Evolutionary conservation across 92 coral and sea anemone species (phyloP).

Genomic region (Actinernus sp.): DNA sequence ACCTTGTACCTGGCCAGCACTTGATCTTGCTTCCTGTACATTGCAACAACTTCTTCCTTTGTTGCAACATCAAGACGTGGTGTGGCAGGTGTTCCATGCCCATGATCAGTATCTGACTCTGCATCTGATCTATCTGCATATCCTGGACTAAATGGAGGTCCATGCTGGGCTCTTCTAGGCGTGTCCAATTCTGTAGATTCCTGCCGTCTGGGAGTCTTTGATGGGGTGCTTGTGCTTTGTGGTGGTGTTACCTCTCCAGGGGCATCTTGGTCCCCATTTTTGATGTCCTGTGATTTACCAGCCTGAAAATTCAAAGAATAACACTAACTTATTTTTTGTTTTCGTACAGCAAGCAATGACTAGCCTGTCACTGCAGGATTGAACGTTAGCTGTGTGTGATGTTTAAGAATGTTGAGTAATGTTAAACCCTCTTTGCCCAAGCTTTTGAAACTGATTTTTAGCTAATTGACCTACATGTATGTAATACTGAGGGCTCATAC

Average conservation of each 20-base stretch:
- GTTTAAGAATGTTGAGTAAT: no score
- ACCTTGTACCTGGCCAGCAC: constrained; percentile 89
- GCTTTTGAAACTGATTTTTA: no score
- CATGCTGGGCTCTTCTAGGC: constrained; percentile 45
- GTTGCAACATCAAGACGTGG: constrained; percentile 75
- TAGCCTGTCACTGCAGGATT: no score
- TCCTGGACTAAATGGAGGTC: constrained; percentile 77
- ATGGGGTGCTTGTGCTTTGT: constrained; percentile 76
- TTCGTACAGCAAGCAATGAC: background rate
- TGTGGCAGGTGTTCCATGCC: constrained; percentile 43
- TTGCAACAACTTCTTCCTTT: constrained; percentile 81
- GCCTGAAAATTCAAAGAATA: constrained; percentile 27
- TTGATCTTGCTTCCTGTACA: constrained; percentile 90
- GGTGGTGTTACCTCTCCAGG: constrained; percentile 65
- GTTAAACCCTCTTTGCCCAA: no score
- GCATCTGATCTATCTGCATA: constrained; percentile 80
- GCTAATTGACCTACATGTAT: no score
- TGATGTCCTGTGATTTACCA: constrained; percentile 63
- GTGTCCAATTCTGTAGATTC: constrained; percentile 70
- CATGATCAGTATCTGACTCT: constrained; percentile 89
- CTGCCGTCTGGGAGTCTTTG: constrained; percentile 57
- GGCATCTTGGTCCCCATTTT: constrained; percentile 60
- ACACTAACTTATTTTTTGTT: background rate
- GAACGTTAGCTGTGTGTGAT: no score
- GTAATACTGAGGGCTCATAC: no score